Conservation (phyloP, 2,113 vertebrate species). For the Nothobranchius kuhntae region DNA sequence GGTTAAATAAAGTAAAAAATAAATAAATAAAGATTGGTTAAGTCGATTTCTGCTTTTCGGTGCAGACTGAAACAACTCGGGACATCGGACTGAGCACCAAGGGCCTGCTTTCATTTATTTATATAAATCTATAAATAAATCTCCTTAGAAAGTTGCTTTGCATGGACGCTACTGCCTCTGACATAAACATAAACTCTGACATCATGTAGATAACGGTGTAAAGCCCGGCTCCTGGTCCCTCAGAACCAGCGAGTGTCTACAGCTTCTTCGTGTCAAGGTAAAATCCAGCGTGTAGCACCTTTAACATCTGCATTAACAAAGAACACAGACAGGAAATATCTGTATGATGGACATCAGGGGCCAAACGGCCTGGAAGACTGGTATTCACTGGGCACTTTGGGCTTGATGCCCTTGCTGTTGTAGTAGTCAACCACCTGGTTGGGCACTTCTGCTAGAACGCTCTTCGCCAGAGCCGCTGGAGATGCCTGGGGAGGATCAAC, state of each 20-base stretch:
- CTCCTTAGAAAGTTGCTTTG: too few relatives aligned
- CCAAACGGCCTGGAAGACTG: constrained; percentile 93
- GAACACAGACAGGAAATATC: constrained; percentile 59
- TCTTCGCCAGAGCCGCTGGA: constrained; percentile 95
- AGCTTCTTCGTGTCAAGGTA: neutral
- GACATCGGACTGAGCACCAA: too few relatives aligned
- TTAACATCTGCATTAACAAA: constrained; percentile 49
- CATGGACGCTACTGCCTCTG: too few relatives aligned
- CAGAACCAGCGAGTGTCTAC: neutral
- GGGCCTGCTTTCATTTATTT: too few relatives aligned
- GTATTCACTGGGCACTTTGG: constrained; percentile 90
- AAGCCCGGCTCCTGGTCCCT: neutral
- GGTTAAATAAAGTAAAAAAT: too few relatives aligned
- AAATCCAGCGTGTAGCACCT: constrained; percentile 42
- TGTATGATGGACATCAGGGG: constrained; percentile 76
- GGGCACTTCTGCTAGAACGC: constrained; percentile 95
- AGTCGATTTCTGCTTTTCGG: too few relatives aligned
- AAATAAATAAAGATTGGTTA: too few relatives aligned
- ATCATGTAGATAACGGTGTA: neutral
- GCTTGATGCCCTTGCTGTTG: constrained; percentile 96
- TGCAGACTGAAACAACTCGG: too few relatives aligned
- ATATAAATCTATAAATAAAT: too few relatives aligned
- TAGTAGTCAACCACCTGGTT: constrained; percentile 99
- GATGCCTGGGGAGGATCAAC: constrained; percentile 84
- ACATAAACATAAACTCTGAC: too few relatives aligned